Evolutionary conservation across 1,140 invertebrate species (phyloP).

Genomic region (Solenopsis invicta): DNA sequence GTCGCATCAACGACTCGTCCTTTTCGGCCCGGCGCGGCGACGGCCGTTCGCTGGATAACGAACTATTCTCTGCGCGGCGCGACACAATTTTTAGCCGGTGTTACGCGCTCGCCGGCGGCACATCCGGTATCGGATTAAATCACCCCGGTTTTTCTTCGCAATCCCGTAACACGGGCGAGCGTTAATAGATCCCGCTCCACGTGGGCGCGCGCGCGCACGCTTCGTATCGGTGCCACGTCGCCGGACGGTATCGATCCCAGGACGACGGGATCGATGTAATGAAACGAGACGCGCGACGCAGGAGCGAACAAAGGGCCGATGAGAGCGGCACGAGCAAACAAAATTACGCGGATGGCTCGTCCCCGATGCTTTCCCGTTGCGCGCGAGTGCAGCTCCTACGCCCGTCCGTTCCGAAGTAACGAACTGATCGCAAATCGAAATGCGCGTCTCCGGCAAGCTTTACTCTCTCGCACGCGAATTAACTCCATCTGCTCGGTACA

Average conservation of each 20-base stretch:
- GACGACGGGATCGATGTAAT: slow-evolving; percentile 42
- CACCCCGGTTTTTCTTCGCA: slow-evolving; percentile 40
- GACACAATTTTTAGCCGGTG: slow-evolving; percentile 51
- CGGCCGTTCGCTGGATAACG: slow-evolving; percentile 33
- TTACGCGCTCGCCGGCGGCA: not conserved
- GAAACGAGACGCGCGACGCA: slow-evolving; percentile 45
- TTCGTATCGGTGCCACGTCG: not conserved
- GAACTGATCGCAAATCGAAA: slow-evolving; percentile 65
- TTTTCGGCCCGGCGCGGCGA: slow-evolving; percentile 16
- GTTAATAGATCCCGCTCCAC: slow-evolving; percentile 49
- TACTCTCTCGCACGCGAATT: slow-evolving; percentile 44
- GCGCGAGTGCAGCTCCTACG: slow-evolving; percentile 28
- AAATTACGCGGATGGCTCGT: slow-evolving; percentile 61
- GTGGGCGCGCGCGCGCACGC: slow-evolving; percentile 15
- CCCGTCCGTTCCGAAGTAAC: slow-evolving; percentile 52
- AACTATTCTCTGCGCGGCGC: slow-evolving; percentile 52
- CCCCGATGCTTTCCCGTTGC: slow-evolving; percentile 3
- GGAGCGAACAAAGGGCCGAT: slow-evolving; percentile 53
- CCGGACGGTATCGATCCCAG: slow-evolving; percentile 31
- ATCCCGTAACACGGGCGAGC: slow-evolving; percentile 22
- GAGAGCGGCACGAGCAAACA: slow-evolving; percentile 54
- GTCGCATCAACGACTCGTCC: slow-evolving; percentile 46
- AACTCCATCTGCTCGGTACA: slow-evolving; percentile 15
- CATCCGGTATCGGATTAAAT: slow-evolving; percentile 57
- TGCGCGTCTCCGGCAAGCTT: slow-evolving; percentile 28